Conservation (phyloP, 2,888 invertebrate genomes). For the Euproctis similis region DNA sequence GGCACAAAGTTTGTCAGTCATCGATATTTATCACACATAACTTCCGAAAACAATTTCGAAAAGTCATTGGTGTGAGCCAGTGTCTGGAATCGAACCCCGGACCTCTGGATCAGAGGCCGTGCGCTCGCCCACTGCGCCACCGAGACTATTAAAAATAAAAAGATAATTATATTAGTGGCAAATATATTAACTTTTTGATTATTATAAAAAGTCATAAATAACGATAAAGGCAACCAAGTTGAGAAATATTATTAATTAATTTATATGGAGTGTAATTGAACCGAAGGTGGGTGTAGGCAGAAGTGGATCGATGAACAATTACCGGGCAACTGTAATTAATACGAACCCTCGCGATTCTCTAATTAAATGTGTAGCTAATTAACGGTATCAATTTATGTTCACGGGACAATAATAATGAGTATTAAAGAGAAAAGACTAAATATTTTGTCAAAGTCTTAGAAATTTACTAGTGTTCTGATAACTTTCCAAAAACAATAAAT, state of each 20-base stretch:
- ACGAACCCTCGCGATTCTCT: slow-evolving; percentile 24
- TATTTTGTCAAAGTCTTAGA: no score
- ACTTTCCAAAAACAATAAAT: no score
- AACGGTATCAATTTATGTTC: slow-evolving; percentile 30
- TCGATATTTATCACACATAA: no score
- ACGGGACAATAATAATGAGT: slow-evolving; percentile 5
- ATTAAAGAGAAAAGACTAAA: no score
- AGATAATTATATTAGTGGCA: slow-evolving; percentile 1
- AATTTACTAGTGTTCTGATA: no score
- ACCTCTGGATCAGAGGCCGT: no score
- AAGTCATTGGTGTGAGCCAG: no score
- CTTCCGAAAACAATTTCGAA: no score
- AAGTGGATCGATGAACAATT: slow-evolving; percentile 29
- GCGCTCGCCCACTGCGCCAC: no score
- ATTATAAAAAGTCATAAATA: slow-evolving; percentile 15
- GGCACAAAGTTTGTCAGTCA: no score
- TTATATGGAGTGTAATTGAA: slow-evolving; percentile 25
- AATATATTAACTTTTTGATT: slow-evolving; percentile 5
- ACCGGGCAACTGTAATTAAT: slow-evolving; percentile 31
- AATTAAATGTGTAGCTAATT: slow-evolving; percentile 33
- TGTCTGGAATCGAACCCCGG: no score
- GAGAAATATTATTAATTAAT: slow-evolving; percentile 27
- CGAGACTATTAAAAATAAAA: no score
- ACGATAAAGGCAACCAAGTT: slow-evolving; percentile 22
- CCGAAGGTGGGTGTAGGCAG: slow-evolving; percentile 6